Conservation (phyloP, 2,113 vertebrate species). For the Urocolius indicus region DNA sequence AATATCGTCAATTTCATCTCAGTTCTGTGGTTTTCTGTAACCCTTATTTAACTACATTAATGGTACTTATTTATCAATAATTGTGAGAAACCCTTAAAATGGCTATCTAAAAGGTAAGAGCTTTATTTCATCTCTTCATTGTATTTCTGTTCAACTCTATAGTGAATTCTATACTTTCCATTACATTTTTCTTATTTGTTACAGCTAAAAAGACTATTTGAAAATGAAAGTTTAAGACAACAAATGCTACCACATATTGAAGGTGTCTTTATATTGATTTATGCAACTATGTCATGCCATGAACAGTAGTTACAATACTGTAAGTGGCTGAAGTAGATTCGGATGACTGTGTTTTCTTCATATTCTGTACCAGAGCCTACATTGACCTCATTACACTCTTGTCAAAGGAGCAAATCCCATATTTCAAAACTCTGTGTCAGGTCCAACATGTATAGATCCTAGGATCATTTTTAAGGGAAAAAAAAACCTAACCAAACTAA, state of each 20-base stretch:
- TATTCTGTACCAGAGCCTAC: not conserved
- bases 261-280: not conserved
- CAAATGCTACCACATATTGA: not conserved
- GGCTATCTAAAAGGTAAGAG: not conserved
- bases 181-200: not conserved
- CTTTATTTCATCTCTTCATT: not conserved
- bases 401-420: fast-evolving
- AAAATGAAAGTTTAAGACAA: not conserved
- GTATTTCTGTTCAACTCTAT: not conserved
- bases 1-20: not conserved
- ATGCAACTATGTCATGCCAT: not conserved
- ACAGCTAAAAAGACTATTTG: not conserved
- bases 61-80: not conserved
- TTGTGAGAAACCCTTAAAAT: not conserved
- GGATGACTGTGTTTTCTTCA: not conserved
- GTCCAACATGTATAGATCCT: not conserved
- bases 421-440: not conserved
- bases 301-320: not conserved
- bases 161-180: not conserved
- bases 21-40: not conserved
- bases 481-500: not conserved
- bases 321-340: not conserved
- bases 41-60: not conserved
- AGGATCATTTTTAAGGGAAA: too few species aligned
- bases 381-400: not conserved